Evolutionary conservation across 2,888 invertebrate genomes (phyloP), one percentile per base, ranked within the genome.

Genomic region (Orchesellides sinensis): DNA sequence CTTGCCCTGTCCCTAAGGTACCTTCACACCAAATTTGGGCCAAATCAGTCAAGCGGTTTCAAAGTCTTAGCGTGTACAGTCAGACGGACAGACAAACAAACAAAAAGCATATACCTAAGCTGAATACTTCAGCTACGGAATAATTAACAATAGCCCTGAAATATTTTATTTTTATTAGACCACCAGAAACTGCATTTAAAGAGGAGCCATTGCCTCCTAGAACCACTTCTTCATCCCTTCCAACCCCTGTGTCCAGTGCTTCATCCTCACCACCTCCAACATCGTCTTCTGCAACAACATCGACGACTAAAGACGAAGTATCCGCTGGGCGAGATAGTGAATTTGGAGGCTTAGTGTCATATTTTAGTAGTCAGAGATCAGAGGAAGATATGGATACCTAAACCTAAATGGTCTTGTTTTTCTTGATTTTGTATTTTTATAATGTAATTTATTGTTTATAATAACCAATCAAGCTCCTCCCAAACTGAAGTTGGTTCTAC

Each of bases 331-430:
- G 78, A 14, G 88, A 88, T 40, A 93, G 96, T 65, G 96, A 96
- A 89, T 96, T 96, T 90, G 96, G 96, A 47, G 96, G 96, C 3
- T 92, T 97, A 88, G 96, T 96, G 81, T 96, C 96, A 90, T 97
- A 97, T 91, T 96, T 96, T 91, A 96, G 96, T 88, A 96, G 96
- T 89, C 96, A 96, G 90, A 93, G 93, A 88, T 83, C 83, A 12
- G 95, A 96, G 90, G 96, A 96, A 89, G 96, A 96, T 90, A 92
- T 96, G 89, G 96, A 96, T 90, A 93, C 94, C 91, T 94, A 94
- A n/a, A n/a, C n/a, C n/a, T n/a, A n/a, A n/a, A 92, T 92, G 21
- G 56, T 56, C 40, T 68, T 59, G 14, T 77, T 75, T 82, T 54
- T 73, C 32, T 59, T 80, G 25, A 56, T 80, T 80, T 80, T 80